Conservation (phyloP, 2,797 vertebrate genomes). For the Gymnodraco acuticeps region DNA sequence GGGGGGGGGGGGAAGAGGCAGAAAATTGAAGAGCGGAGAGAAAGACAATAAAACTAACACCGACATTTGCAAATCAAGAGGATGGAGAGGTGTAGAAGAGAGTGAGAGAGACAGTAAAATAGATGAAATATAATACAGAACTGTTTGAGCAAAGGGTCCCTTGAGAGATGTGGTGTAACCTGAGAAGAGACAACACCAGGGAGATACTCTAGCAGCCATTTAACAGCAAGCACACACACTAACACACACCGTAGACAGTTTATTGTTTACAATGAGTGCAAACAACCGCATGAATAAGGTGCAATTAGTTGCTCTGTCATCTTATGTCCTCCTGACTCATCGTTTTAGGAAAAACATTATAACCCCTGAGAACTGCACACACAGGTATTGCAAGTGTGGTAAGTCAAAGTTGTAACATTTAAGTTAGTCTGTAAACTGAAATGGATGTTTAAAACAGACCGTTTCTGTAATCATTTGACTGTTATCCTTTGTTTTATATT, state of each 20-base stretch:
- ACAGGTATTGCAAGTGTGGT: background rate
- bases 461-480: background rate
- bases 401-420: background rate
- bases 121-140: constrained; percentile 27
- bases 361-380: background rate
- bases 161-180: constrained; percentile 37
- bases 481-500: background rate
- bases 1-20: background rate
- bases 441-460: background rate
- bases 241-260: background rate
- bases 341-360: background rate
- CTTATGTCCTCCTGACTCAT: background rate
- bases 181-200: constrained; percentile 8
- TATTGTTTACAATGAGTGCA: background rate
- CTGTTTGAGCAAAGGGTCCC: constrained; percentile 5
- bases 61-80: constrained; percentile 25
- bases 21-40: background rate
- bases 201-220: constrained; percentile 8
- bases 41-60: background rate
- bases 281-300: background rate
- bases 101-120: background rate
- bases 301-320: background rate
- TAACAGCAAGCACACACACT: no score
- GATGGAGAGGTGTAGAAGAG: background rate
- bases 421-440: background rate